Evolutionary conservation across 1,140 invertebrate genomes (phyloP).

Genomic region (Drosophila tropicalis): DNA sequence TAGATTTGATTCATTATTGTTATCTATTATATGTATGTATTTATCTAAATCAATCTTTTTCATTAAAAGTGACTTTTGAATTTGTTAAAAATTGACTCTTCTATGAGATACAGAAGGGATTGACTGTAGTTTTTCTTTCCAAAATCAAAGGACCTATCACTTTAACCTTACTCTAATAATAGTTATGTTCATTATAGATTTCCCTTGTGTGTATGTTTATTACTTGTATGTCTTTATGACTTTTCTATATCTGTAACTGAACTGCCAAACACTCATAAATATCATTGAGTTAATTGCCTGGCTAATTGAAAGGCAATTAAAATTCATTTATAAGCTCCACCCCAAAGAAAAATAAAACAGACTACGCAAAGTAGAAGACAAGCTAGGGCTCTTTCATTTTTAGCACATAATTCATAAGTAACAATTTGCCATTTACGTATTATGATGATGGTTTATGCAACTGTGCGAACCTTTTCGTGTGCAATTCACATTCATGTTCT

Average conservation of each 20-base stretch:
- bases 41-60: too few relatives aligned
- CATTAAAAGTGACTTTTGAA: too few relatives aligned
- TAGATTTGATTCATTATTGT: too few relatives aligned
- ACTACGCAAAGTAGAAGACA: not conserved
- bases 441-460: slow-evolving; percentile 53
- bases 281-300: slow-evolving; percentile 58
- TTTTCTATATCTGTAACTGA: not conserved
- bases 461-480: slow-evolving; percentile 60
- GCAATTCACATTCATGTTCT: slow-evolving; percentile 74
- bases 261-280: slow-evolving; percentile 27
- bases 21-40: too few relatives aligned
- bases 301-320: slow-evolving; percentile 75
- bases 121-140: too few relatives aligned
- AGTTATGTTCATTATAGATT: not conserved
- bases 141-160: not conserved
- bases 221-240: not conserved
- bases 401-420: slow-evolving; percentile 60
- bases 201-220: not conserved
- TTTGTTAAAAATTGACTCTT: too few relatives aligned
- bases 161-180: not conserved
- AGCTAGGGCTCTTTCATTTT: slow-evolving; percentile 35
- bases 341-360: not conserved
- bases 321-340: slow-evolving; percentile 63
- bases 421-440: slow-evolving; percentile 44
- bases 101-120: too few relatives aligned